Evolutionary conservation across 2,797 vertebrate genomes (phyloP), one percentile per base, ranked within the genome.

Genomic region (Lutra lutra): DNA sequence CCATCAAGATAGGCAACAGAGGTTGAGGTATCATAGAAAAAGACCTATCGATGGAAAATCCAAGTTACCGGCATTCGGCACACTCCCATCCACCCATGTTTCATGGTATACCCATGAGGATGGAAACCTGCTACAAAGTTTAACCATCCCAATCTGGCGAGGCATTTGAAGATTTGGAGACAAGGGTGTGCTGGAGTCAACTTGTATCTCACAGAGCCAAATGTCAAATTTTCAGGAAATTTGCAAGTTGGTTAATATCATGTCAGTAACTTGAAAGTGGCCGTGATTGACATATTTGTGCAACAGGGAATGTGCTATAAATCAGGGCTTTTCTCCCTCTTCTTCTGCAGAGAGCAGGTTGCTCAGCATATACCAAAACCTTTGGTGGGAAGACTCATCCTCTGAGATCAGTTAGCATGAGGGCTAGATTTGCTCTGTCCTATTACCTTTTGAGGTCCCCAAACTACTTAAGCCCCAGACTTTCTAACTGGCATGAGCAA

Each of bases 211-310:
- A 38, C 12, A 60, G 83, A 54, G 64, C 14, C 70, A 68, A 82
- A 4, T 18, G 25, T 84, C 32, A 62, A 66, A 29, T 40, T 96
- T 91, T 93, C 56, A 96, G 51, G 70, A 97, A 88, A 97, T 82
- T n/a, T 73, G 40, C 54, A 89, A 68, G 68, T 46, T 86, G 13
- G 23, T 64, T 78, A 77, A 56, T 4, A 70, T 91, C 79, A 20
- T 35, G 21, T 78, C 64, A 9, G 32, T 79, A 88, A 89, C 56
- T 86, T 94, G 23, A 86, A 93, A 87, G 18, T 80, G 91, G 38
- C 40, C 27, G 9, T 46, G 25, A 60, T 1, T 15, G 70, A 7
- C 86, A 20, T 56, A 75, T 62, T 92, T 90, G 51, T 25, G 70
- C 18, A 29, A n/a, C 15, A 38, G 72, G 64, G 82, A 93, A 87